Evolutionary conservation across 2,113 vertebrate genomes (phyloP).

Genomic region (Benthochromis sp.): DNA sequence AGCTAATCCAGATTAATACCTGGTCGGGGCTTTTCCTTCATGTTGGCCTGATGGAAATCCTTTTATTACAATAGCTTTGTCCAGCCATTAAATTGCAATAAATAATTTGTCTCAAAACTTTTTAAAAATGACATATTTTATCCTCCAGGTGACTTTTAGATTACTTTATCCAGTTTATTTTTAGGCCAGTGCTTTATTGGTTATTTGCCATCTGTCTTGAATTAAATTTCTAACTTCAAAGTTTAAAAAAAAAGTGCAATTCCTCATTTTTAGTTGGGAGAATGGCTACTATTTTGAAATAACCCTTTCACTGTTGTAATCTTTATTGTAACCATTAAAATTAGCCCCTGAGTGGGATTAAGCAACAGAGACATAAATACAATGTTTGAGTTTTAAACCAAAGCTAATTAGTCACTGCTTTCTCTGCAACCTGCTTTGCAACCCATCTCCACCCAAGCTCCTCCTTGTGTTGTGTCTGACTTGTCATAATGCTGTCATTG

Average conservation of each 20-base stretch:
- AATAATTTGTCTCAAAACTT: neutral
- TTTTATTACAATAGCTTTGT: neutral
- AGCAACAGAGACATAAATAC: neutral
- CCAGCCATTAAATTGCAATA: neutral
- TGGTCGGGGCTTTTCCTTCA: neutral
- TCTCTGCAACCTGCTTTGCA: neutral
- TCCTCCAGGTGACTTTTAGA: neutral
- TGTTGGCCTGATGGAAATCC: neutral
- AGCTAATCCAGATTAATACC: conserved; percentile 40
- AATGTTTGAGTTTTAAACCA: neutral
- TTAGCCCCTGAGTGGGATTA: neutral
- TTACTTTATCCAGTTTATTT: accelerated
- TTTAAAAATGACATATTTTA: neutral
- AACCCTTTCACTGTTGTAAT: neutral
- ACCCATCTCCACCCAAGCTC: neutral
- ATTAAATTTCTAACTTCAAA: neutral
- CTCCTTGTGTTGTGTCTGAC: neutral
- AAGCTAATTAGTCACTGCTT: neutral
- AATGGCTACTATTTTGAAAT: neutral
- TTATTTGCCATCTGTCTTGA: accelerated
- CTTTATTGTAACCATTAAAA: neutral
- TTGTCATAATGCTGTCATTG: neutral
- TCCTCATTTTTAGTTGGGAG: accelerated
- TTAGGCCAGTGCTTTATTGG: neutral
- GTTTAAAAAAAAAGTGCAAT: neutral